Base-by-base conservation (phyloP, 2,888 invertebrate species). In the Zhuqinia jingwanae region DNA sequence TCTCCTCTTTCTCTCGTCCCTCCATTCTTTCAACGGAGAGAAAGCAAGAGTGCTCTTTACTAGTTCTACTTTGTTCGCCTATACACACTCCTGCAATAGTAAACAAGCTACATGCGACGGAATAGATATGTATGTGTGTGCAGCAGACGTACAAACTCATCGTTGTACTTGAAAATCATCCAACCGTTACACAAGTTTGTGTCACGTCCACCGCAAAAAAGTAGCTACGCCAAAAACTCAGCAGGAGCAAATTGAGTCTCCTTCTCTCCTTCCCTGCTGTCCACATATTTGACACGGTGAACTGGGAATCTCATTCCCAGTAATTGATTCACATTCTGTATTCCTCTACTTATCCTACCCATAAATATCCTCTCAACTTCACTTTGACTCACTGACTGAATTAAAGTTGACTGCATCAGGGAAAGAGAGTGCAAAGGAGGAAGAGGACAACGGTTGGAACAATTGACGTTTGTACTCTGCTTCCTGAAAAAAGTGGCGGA, bases 161-260 rank as follows among this genome's bases (percentile, higher is more conserved):
- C 53, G 56, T 30, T 70, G 47, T 58, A 81, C 81, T 81, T 81
- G 73, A 81, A 81, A 81, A 60, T 81, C 81, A 81, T 17, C 73
- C 45, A 81, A 70, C 81, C 81, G 81, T 81, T 60, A 81, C 47
- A 73, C 30, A 68, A 81, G 73, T 73, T 80, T 73, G 58, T 73
- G 81, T 73, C 81, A 81, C 81, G 81, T 81, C 73, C 58, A 27
- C 60, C 73, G 42, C 80, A 80, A 56, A 70, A 70, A n/a, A 47
- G 47, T 45, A 47, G 0, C 65, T 36, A 58, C n/a, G 65, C 65
- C 63, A 79, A 47, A 20, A 47, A 79, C 79, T 42, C 68, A 47
- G 70, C 47, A 22, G 70, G 70, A 47, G 70, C 13, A 47, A 47
- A 70, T 47, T 70, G 70, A 80, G 36, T 70, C 36, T 80, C 3